These are phyloP conservation scores for Thripadectes ignobilis DNA, from an alignment of 2,797 vertebrate species.

Conservation along the genomic window DNA sequence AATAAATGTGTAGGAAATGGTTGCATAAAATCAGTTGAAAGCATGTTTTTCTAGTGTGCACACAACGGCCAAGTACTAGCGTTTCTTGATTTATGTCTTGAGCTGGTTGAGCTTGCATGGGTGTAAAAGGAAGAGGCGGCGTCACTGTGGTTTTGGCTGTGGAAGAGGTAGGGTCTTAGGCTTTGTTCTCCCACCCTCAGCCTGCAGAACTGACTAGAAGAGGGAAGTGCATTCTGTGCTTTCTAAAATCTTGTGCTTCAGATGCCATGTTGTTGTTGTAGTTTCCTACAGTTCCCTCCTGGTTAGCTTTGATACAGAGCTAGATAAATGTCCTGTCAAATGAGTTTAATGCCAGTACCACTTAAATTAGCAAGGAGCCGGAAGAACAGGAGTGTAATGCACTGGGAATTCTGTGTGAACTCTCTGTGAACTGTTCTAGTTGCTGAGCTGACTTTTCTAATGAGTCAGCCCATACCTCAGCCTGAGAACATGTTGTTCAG, in stretches of 20 bases:
- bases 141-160: constrained; percentile 7
- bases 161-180: neutral
- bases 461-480: neutral
- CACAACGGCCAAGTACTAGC: neutral
- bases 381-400: neutral
- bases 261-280: neutral
- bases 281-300: neutral
- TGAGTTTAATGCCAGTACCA: neutral
- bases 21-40: neutral
- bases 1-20: neutral
- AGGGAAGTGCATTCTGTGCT: neutral
- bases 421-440: neutral
- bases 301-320: neutral
- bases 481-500: neutral
- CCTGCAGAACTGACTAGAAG: neutral
- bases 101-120: neutral
- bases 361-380: neutral
- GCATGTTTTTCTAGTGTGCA: neutral
- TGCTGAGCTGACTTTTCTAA: neutral
- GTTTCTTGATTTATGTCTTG: neutral
- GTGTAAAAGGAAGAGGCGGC: constrained; percentile 34
- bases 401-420: neutral
- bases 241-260: neutral
- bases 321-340: neutral
- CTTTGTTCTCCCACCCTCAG: constrained; percentile 9